Evolutionary conservation across 2,888 invertebrate genomes (phyloP).

Genomic region (Rhagonycha lutea): DNA sequence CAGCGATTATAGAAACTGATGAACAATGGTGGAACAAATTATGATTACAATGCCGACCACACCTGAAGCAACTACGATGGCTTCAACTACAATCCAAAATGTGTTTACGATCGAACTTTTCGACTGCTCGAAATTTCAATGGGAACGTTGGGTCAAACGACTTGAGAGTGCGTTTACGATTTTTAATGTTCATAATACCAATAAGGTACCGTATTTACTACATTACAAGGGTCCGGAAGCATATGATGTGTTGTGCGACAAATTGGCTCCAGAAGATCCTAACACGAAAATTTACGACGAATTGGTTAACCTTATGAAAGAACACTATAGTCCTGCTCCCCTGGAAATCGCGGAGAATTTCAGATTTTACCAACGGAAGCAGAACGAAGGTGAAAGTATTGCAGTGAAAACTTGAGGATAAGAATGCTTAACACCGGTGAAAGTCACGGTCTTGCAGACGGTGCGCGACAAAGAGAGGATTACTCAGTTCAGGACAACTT

Average conservation of each 20-base stretch:
- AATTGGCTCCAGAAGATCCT: background rate
- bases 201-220: background rate
- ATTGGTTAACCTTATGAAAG: background rate
- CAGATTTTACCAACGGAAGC: background rate
- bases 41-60: no score
- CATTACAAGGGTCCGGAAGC: background rate
- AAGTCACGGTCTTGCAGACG: no score
- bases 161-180: background rate
- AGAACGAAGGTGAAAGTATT: background rate
- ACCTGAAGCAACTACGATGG: no score
- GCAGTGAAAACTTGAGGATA: no score
- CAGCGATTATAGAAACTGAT: no score
- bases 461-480: no score
- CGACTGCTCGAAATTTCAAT: background rate
- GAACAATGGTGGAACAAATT: no score
- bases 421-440: no score
- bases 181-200: background rate
- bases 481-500: no score
- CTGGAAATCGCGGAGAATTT: background rate
- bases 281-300: background rate
- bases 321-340: background rate
- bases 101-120: no score
- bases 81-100: no score
- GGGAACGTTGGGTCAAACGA: background rate
- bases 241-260: background rate